Percentiles rank a stretch among this genome's conserved stretches.
Evolutionary conservation across 2,797 vertebrate genomes (phyloP).

Genomic region (Malurus leucopterus): DNA sequence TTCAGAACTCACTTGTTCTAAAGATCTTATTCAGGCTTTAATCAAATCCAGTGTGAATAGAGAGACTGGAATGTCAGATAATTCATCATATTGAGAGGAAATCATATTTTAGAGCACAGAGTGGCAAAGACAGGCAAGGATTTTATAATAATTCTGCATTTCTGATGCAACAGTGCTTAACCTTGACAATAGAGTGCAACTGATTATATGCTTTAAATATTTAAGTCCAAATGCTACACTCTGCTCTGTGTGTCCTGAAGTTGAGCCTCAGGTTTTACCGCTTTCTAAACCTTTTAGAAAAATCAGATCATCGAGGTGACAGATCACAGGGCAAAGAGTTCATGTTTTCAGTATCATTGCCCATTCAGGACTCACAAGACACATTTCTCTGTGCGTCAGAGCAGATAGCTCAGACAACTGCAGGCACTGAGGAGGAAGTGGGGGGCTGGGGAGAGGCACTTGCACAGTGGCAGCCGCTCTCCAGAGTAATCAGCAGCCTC

Average conservation of each 20-base stretch:
- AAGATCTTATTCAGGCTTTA: conserved; percentile 32
- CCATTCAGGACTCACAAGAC: background rate
- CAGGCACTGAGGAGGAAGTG: background rate
- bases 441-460: background rate
- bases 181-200: background rate
- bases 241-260: background rate
- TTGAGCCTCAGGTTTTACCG: background rate
- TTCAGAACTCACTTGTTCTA: conserved; percentile 15
- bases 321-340: background rate
- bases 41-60: conserved; percentile 24
- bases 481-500: conserved; percentile 24
- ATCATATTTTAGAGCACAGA: background rate
- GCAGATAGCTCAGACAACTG: background rate
- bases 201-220: background rate
- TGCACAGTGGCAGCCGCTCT: background rate
- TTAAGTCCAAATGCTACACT: background rate
- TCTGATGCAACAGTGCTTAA: conserved; percentile 13
- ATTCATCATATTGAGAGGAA: conserved; percentile 2
- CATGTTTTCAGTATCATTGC: background rate
- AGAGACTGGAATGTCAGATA: conserved; percentile 1
- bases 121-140: background rate
- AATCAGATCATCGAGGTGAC: background rate
- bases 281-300: background rate
- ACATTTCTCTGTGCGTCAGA: background rate
- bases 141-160: background rate